Base-by-base conservation (phyloP, 2,113 vertebrate species). In the Chloropsis hardwickii region DNA sequence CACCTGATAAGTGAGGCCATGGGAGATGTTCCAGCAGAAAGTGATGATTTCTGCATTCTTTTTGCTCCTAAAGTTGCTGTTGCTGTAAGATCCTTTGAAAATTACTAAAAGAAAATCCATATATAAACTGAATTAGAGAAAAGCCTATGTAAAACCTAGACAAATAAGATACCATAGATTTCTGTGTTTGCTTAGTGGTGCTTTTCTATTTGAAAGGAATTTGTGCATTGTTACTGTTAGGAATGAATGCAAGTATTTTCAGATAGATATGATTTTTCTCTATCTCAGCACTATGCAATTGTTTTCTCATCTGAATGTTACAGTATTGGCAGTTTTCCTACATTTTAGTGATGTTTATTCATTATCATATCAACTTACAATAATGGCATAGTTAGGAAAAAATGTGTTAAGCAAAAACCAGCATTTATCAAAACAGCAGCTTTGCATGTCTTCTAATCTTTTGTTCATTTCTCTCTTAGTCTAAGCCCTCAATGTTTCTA, bases 11-110 rank as follows among this genome's bases (percentile, higher is more conserved):
- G 98, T 54, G 98, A 98, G 37, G 97, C 98, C 19, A 86, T 97
- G 74, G 97, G 98, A 45, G 98, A 95, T 39, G 85, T 91, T 65
- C 97, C 98, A 0, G 88, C 98, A 6, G 99, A 99, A 97, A 98
- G 98, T 1, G 99, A 99, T 5, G 99, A 99, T 96, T 99, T 99
- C 88, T 99, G 99, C 81, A 99, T 99, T 96, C 97, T 99, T 88
- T 99, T 99, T 94, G 98, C 99, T 42, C 99, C 99, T 5, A 98
- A 98, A 94, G 98, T 97, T 71, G 96, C 98, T 86, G 86, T 98
- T 80, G 97, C 98, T 96, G 99, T 99, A 96, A 97, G 98, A 87
- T 50, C 11, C 25, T 47, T 44, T 53, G 40, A 85, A 40, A 70
- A 56, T 88, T 87, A 70, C 29, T 89, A 5, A 27, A 54, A 81